Evolutionary conservation across 2,797 vertebrate species (phyloP).

Genomic region (Anolis apletophallus): DNA sequence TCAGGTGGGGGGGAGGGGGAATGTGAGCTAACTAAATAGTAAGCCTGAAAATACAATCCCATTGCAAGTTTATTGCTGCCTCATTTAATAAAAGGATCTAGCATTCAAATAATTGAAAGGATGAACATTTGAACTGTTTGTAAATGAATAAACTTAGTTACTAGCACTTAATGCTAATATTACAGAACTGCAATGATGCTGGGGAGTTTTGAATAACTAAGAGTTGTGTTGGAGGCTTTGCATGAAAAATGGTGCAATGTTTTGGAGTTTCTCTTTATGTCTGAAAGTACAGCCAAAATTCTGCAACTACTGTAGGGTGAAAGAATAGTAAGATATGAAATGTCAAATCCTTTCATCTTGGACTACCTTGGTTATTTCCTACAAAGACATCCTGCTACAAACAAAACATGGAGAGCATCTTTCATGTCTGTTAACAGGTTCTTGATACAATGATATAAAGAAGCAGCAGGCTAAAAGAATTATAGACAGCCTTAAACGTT

Average conservation of each 20-base stretch:
- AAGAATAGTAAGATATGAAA: background rate
- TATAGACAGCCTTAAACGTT: slow-evolving; percentile 8
- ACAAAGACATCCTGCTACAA: slow-evolving; percentile 70
- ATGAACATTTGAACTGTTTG: background rate
- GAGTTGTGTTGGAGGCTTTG: background rate
- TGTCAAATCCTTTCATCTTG: background rate
- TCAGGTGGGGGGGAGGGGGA: too few species aligned
- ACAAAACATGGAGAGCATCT: slow-evolving; percentile 72
- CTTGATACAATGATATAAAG: slow-evolving; percentile 51
- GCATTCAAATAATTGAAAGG: background rate
- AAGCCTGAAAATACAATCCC: background rate
- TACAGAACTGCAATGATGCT: slow-evolving; percentile 11
- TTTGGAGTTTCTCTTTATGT: background rate
- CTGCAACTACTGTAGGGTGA: background rate
- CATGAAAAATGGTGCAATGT: slow-evolving; percentile 10
- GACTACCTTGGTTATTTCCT: slow-evolving; percentile 35
- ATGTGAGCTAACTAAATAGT: background rate
- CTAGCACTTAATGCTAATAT: background rate
- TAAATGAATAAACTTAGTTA: background rate
- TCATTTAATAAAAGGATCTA: background rate
- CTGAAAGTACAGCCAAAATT: slow-evolving; percentile 24
- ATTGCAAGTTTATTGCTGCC: background rate
- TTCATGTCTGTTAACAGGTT: slow-evolving; percentile 61
- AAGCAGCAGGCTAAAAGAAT: slow-evolving; percentile 39
- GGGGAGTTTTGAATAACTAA: background rate